These are phyloP conservation scores for Ellobius talpinus DNA, from an alignment of 2,113 vertebrate genomes.

Conservation along the genomic window DNA sequence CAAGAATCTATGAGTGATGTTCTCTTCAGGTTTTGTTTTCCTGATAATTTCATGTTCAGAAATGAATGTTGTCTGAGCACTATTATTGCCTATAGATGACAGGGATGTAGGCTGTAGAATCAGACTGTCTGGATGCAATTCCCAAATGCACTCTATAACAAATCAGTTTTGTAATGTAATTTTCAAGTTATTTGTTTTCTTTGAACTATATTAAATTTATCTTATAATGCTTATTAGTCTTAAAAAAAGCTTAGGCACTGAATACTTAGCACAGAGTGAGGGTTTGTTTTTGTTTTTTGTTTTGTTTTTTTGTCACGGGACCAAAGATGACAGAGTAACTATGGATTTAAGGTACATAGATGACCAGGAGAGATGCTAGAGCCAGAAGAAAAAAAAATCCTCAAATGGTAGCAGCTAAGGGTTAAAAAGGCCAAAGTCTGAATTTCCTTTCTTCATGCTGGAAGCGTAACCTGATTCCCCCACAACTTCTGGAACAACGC, in stretches of 20 bases:
- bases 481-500: background rate
- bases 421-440: background rate
- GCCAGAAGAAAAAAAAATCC: background rate
- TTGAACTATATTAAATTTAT: constrained; percentile 19
- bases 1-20: background rate
- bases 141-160: background rate
- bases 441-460: background rate
- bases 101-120: background rate
- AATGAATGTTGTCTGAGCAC: background rate
- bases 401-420: background rate
- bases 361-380: background rate
- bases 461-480: background rate
- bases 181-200: constrained; percentile 25
- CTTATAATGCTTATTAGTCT: background rate
- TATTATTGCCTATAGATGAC: background rate
- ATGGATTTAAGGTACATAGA: background rate
- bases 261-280: background rate
- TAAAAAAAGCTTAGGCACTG: background rate
- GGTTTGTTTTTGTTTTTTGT: too few relatives aligned
- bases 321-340: background rate
- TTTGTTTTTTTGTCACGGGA: background rate
- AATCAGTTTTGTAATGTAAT: background rate
- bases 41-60: background rate
- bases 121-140: background rate
- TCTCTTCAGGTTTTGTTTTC: background rate